Evolutionary conservation across 1,140 invertebrate genomes (phyloP), one percentile per base, ranked within the genome.

Genomic region (Eriocheir sinensis): DNA sequence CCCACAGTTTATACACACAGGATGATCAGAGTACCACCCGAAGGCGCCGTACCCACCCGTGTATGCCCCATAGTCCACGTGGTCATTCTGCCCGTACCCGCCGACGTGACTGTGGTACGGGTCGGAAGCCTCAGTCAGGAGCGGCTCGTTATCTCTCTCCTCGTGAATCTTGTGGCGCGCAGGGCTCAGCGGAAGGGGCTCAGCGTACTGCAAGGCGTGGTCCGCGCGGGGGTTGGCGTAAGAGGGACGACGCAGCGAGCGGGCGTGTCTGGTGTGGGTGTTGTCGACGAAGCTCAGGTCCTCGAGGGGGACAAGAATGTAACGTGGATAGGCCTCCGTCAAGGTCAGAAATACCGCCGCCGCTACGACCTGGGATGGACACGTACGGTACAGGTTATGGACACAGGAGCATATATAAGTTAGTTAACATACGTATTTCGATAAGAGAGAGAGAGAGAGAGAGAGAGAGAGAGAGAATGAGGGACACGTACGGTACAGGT

Each of bases 51-150:
- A 96, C 34, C 96, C 96, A 9, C 96, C 96, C 30, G 96, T 96
- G 96, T 96, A 96, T 32, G 96, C 96, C 91, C 96, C 96, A 93
- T 96, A 96, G 92, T 96, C 96, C 27, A 96, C 96, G 81, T 96
- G 96, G 81, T 96, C 96, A 36, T 95, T 95, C 15, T 90, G 40
- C 0, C 88, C 92, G 92, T 96, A 95, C 34, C 91, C 94, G 0
- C 40, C 93, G 21, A 72, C 60, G n/a, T 94, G 94, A 8, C 92
- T 60, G 27, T 92, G 94, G 80, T 89, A 91, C 30, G 30, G 32
- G n/a, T 94, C 90, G 9, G 94, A 94, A 34, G 79, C 90, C 12
- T 89, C n/a, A 30, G 93, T 9, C 34, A 81, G 2, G 0, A 40
- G 72, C 2, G 8, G 17, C 6, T 92, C 90, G 27, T 21, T 17